Evolutionary conservation across 2,888 invertebrate species (phyloP).

Genomic region (Ophioninae sp.): DNA sequence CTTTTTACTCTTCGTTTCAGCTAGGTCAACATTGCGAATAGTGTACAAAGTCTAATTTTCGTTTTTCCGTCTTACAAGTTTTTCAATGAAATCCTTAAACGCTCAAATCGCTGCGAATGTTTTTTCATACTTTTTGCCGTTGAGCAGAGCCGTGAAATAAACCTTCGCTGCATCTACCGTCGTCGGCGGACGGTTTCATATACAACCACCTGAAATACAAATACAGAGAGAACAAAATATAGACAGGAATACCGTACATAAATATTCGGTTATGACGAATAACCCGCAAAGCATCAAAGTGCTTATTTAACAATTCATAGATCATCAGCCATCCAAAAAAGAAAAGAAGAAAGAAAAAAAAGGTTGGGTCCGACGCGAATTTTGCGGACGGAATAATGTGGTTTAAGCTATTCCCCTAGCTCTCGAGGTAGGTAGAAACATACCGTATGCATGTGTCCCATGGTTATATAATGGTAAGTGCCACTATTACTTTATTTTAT

Average conservation of each 20-base stretch:
- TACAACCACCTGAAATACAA: neutral
- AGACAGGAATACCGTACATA: neutral
- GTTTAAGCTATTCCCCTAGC: neutral
- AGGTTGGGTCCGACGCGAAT: neutral
- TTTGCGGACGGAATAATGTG: slow-evolving; percentile 11
- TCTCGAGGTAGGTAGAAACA: slow-evolving; percentile 7
- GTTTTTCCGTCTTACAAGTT: too few relatives aligned
- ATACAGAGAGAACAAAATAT: neutral
- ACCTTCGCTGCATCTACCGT: neutral
- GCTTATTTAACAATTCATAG: slow-evolving; percentile 28
- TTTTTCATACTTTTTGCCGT: too few relatives aligned
- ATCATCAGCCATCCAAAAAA: neutral
- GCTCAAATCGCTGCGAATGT: too few relatives aligned
- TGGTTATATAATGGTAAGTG: slow-evolving; percentile 29
- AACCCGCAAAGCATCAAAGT: slow-evolving; percentile 8
- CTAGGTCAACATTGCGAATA: too few relatives aligned
- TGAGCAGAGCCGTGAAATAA: too few relatives aligned
- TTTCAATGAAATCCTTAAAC: too few relatives aligned
- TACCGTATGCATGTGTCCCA: slow-evolving; percentile 10
- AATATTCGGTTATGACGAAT: slow-evolving; percentile 19
- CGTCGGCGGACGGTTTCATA: neutral
- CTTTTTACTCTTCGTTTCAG: too few relatives aligned
- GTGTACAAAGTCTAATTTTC: too few relatives aligned
- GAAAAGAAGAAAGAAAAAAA: neutral
- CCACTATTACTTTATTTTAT: slow-evolving; percentile 55